Percentiles rank a stretch among this genome's conserved stretches.
These are phyloP conservation scores for Coregonus suidteri DNA, from an alignment of 2,797 vertebrate genomes.

Conservation along the genomic window DNA sequence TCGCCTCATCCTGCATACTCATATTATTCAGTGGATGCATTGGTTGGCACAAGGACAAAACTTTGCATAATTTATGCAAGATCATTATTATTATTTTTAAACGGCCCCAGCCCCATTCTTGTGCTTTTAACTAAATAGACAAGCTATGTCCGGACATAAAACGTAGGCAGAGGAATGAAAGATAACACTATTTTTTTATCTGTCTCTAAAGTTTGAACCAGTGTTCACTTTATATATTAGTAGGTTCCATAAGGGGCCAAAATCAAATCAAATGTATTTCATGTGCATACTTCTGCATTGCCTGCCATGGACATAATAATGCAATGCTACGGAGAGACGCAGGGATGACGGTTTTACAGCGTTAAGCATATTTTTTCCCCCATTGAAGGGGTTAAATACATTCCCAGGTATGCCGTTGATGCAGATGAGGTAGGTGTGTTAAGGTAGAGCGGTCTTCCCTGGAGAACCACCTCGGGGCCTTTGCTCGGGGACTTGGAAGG, in stretches of 20 bases:
- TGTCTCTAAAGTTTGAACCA: slow-evolving; percentile 69
- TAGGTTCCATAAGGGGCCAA: slow-evolving; percentile 39
- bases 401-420: slow-evolving; percentile 52
- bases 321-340: not conserved
- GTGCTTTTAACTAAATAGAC: slow-evolving; percentile 79
- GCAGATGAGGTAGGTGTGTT: slow-evolving; percentile 49
- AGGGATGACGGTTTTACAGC: slow-evolving; percentile 27
- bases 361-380: slow-evolving; percentile 14
- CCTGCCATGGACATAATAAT: not conserved
- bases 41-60: slow-evolving; percentile 81
- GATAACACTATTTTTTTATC: slow-evolving; percentile 73
- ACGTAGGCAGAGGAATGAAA: slow-evolving; percentile 46
- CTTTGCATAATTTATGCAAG: slow-evolving; percentile 86
- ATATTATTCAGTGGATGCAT: slow-evolving; percentile 77
- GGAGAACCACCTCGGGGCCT: slow-evolving; percentile 54
- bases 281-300: slow-evolving; percentile 36
- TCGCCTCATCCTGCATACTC: slow-evolving; percentile 57
- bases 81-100: slow-evolving; percentile 80
- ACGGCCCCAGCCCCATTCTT: slow-evolving; percentile 68
- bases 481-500: slow-evolving; percentile 51
- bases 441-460: slow-evolving; percentile 33
- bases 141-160: slow-evolving; percentile 59
- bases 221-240: slow-evolving; percentile 30
- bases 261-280: slow-evolving; percentile 48
- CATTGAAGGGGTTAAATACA: slow-evolving; percentile 18